phyloP scores from a whole-genome alignment of 2,113 vertebrate species.

The Hippocampus guttulatus region DNA sequence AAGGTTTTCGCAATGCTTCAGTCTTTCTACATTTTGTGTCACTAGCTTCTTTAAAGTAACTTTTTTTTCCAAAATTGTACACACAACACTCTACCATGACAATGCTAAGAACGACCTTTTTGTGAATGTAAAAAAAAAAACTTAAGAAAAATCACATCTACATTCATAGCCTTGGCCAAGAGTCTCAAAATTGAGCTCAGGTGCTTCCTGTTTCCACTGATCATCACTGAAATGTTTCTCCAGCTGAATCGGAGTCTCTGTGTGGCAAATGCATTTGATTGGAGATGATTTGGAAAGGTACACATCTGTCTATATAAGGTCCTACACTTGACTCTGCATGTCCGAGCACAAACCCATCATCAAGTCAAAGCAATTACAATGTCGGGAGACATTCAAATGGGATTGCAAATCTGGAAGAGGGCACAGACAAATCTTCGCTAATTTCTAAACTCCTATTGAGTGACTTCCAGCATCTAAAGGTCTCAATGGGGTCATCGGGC shows the following conservation, averaged over 20 bases:
- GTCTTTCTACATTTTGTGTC: neutral
- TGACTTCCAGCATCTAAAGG: neutral
- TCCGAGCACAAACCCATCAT: neutral
- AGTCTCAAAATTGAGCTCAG: neutral
- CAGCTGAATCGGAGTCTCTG: neutral
- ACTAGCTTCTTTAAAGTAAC: neutral
- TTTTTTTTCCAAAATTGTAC: neutral
- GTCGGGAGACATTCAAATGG: neutral
- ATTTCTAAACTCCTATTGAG: neutral
- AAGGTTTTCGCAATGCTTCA: no score
- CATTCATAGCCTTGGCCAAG: neutral
- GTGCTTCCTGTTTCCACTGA: neutral
- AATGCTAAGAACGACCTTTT: neutral
- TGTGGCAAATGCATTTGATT: neutral
- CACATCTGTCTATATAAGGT: neutral
- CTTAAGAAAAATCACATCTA: no score
- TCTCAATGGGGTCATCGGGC: neutral
- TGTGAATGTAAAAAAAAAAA: no score
- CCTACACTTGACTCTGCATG: neutral
- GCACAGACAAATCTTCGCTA: neutral
- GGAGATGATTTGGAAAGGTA: neutral
- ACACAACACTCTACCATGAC: neutral
- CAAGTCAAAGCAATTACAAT: neutral
- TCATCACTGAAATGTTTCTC: neutral
- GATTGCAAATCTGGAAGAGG: neutral